Evolutionary conservation across 2,888 invertebrate species (phyloP).

Genomic region (Lycia hirtaria): DNA sequence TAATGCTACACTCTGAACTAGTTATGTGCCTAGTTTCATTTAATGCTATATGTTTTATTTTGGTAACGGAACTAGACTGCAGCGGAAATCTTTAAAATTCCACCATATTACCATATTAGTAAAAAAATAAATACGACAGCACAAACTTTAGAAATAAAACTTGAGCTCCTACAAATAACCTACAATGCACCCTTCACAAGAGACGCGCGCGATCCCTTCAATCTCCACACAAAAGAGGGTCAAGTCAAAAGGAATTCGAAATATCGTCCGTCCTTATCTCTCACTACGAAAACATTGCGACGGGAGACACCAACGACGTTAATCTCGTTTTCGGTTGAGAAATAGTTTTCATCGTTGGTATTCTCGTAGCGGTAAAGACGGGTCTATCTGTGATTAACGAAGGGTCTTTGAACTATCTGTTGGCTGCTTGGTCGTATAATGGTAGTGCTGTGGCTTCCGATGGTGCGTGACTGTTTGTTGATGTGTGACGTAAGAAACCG

Average conservation of each 20-base stretch:
- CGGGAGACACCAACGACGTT: slow-evolving; percentile 28
- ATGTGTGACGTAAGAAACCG: slow-evolving; percentile 16
- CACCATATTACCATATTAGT: background rate
- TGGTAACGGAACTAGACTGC: slow-evolving; percentile 30
- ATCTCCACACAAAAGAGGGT: slow-evolving; percentile 1
- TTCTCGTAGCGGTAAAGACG: slow-evolving; percentile 48
- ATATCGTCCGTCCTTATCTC: slow-evolving; percentile 30
- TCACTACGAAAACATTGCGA: slow-evolving; percentile 35
- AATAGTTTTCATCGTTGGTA: slow-evolving; percentile 37
- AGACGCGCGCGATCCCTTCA: slow-evolving; percentile 26
- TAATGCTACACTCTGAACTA: too few species aligned
- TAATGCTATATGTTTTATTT: slow-evolving; percentile 22
- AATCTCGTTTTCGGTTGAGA: slow-evolving; percentile 37
- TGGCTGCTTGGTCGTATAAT: slow-evolving; percentile 31
- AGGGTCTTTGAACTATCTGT: slow-evolving; percentile 63
- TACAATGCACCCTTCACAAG: slow-evolving; percentile 5
- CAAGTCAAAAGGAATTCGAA: slow-evolving; percentile 19
- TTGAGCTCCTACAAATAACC: background rate
- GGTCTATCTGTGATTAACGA: slow-evolving; percentile 57
- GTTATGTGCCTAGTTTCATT: slow-evolving; percentile 27
- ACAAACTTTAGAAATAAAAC: background rate
- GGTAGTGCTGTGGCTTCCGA: slow-evolving; percentile 34
- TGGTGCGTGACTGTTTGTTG: slow-evolving; percentile 49
- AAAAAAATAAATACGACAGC: background rate
- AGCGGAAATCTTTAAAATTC: background rate